Evolutionary conservation across 2,797 vertebrate species (phyloP).

Genomic region (Dermochelys coriacea): DNA sequence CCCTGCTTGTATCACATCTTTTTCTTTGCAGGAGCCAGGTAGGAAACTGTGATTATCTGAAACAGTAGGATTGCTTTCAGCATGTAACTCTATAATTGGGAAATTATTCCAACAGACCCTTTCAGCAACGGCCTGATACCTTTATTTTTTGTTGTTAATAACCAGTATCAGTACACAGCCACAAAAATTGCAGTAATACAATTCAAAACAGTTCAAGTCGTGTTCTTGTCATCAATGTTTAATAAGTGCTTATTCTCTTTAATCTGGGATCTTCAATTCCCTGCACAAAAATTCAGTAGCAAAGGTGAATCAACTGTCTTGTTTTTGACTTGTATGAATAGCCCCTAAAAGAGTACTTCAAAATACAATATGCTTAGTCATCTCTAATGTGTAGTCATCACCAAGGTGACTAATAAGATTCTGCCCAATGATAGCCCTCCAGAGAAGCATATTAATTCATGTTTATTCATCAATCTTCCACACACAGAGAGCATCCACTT

Average conservation of each 20-base stretch:
- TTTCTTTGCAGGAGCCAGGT: background rate
- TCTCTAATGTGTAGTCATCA: slow-evolving; percentile 22
- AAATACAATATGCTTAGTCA: slow-evolving; percentile 26
- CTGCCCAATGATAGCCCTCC: background rate
- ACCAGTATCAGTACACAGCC: background rate
- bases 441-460: slow-evolving; percentile 17
- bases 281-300: background rate
- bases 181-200: background rate
- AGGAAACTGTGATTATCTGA: background rate
- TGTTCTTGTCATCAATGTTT: background rate
- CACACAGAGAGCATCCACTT: background rate
- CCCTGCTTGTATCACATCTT: background rate
- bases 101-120: background rate
- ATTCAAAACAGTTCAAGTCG: background rate
- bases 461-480: background rate
- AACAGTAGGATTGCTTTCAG: background rate
- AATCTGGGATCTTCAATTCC: background rate
- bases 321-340: slow-evolving; percentile 8
- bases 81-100: background rate
- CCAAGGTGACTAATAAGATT: slow-evolving; percentile 26
- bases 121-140: background rate
- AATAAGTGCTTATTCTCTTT: fast-evolving
- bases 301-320: background rate
- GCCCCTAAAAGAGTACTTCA: background rate
- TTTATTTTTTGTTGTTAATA: background rate